Base-by-base conservation (phyloP, 1,140 invertebrate species). In the Pseudomyrmex dendroicus region DNA sequence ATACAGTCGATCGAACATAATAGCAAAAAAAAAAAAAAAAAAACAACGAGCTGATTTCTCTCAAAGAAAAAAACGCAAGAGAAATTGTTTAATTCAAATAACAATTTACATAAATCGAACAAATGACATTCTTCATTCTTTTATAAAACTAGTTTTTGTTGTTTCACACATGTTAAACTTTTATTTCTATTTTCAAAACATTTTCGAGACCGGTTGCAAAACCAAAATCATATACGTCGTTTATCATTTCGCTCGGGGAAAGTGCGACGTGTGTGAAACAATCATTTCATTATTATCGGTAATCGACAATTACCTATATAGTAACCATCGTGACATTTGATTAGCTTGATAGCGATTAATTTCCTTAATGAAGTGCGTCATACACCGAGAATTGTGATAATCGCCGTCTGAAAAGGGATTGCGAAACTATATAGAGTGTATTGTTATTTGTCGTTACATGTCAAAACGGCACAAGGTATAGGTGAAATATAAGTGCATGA, bases 301-400 rank as follows among this genome's bases (percentile, higher is more conserved):
- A 46, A 20, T 64, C 22, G 20, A 68, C 54, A 72, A 59, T 78
- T 78, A 68, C 50, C 54, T 20, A 22, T 20, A 22, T 20, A 50
- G 35, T 72, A 63, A 61, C 56, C 12, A 57, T 12, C 59, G 64
- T 57, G 68, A 78, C 20, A 48, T 35, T 25, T 20, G 8, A 70
- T 72, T 72, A 77, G 44, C 50, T 35, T 80, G 66, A 35, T 70
- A 80, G 56, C 54, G n/a, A 17, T 44, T 70, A 80, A 70, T 70
- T 72, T 77, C 35, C 17, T 44, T 77, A 77, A 67, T 54, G 12
- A 80, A 50, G 22, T 22, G 22, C 17, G 20, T 67, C 22, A 54
- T 50, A 63, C 12, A 67, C 48, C 15, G 44, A 20, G 12, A 80
- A 35, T 35, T 35, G 35, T 4, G 46, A 59, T 59, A 10, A 59